Conservation (phyloP, 2,113 vertebrate genomes). For the Tragulus kanchil region DNA sequence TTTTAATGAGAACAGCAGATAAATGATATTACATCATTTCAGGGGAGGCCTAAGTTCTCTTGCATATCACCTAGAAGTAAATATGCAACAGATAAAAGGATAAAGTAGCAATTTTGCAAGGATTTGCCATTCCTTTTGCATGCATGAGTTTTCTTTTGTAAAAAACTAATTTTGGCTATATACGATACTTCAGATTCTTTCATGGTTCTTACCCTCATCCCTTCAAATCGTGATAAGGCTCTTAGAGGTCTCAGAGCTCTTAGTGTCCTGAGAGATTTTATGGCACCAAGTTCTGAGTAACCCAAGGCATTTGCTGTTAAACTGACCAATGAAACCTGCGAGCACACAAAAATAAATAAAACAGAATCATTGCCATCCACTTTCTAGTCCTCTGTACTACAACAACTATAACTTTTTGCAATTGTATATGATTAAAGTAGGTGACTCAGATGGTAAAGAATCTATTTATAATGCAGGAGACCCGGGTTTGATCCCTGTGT, state of each 20-base stretch:
- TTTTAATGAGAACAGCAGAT: conserved; percentile 84
- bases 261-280: conserved; percentile 98
- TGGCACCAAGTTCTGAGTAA: conserved; percentile 93
- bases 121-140: conserved; percentile 90
- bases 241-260: conserved; percentile 97
- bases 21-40: conserved; percentile 85
- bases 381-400: neutral
- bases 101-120: conserved; percentile 89
- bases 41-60: conserved; percentile 86
- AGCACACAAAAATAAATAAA: conserved; percentile 79
- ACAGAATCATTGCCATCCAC: neutral
- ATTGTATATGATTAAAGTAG: neutral
- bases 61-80: conserved; percentile 89
- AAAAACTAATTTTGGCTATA: conserved; percentile 79
- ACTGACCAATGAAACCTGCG: conserved; percentile 97
- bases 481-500: neutral
- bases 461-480: neutral
- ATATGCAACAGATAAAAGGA: conserved; percentile 87
- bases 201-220: conserved; percentile 97
- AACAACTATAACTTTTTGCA: conserved; percentile 50
- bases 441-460: neutral
- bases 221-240: conserved; percentile 98
- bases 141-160: conserved; percentile 83
- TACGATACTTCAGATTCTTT: conserved; percentile 81
- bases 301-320: conserved; percentile 95